Base-by-base conservation (phyloP, 1,140 invertebrate species). In the Vollenhovia emeryi region DNA sequence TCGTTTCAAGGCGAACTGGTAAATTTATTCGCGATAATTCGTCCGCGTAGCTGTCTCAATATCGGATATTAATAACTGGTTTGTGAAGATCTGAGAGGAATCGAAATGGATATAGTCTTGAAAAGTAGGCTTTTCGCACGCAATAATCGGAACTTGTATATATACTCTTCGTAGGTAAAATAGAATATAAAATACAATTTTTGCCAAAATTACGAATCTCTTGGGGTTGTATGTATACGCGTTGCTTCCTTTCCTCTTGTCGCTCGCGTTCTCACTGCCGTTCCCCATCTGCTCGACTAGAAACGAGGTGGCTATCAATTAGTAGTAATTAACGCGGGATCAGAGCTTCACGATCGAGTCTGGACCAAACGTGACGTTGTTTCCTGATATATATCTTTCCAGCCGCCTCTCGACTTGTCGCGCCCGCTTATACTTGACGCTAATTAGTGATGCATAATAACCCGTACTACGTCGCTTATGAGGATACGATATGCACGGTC, bases 291-390 rank as follows among this genome's bases (percentile, higher is more conserved):
- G 36, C 18, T 69, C 11, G 9, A 15, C 27, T 27, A n/a, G 13
- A 11, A 73, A 43, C 50, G 33, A 36, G 60, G 60, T 57, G 59
- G 50, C 71, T 87, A 87, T 69, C 84, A 86, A 87, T 86, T 86
- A 87, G 73, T 48, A 48, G 40, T 76, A 86, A 87, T 87, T 86
- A 87, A 86, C 40, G 43, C 48, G 11, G 21, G 15, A 68, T 66
- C 59, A 13, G 48, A 21, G 50, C 1, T 33, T 50, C 9, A 11
- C 48, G 24, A 85, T 86, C 68, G 66, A 83, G 43, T 13, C 57
- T 11, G 62, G 66, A 24, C 45, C 45, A 21, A 9, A 21, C 33
- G 40, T 74, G 75, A 82, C 68, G 50, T 87, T 45, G 40, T 36
- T 80, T 80, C n/a, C 64, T 71, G 36, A n/a, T n/a, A n/a, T n/a